phyloP scores from a whole-genome alignment of 2,797 vertebrate species.

The Stomatorhinus walkeri region DNA sequence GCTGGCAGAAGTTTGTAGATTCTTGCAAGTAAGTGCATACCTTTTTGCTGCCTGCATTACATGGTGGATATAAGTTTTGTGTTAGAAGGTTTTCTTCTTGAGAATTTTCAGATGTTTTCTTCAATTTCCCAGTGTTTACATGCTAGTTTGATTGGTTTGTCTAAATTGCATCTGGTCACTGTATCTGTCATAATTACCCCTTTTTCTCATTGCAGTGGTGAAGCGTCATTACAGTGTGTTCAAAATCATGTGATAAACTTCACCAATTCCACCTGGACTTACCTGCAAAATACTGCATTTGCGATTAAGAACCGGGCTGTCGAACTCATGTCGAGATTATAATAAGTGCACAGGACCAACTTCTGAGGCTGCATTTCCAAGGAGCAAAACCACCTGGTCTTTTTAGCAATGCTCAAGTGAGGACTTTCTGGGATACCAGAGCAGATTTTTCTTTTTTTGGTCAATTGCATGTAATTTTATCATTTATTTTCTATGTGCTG shows the following conservation, averaged over 20 bases:
- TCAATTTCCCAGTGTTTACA: not conserved
- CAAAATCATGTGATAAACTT: slow-evolving; percentile 66
- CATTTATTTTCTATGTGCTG: slow-evolving; percentile 47
- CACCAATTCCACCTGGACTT: slow-evolving; percentile 74
- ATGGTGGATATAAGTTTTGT: not conserved
- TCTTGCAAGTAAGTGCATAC: slow-evolving; percentile 76
- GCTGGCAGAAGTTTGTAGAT: slow-evolving; percentile 68
- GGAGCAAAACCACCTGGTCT: slow-evolving; percentile 20
- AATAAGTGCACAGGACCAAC: slow-evolving; percentile 31
- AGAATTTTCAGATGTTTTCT: not conserved
- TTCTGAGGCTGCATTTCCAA: slow-evolving; percentile 25
- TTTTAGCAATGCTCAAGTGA: slow-evolving; percentile 24
- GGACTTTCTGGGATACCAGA: slow-evolving; percentile 26
- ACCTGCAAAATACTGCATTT: slow-evolving; percentile 70
- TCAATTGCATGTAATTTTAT: slow-evolving; percentile 45
- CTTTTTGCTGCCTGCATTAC: not conserved
- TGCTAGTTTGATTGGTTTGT: not conserved
- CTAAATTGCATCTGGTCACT: not conserved
- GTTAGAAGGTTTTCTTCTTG: not conserved
- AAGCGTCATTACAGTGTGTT: slow-evolving; percentile 74
- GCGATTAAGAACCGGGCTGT: slow-evolving; percentile 79
- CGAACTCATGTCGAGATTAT: slow-evolving; percentile 65
- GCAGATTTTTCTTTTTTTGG: slow-evolving; percentile 34
- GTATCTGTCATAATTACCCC: not conserved
- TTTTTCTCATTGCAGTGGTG: slow-evolving; percentile 59